Percentiles rank a stretch among this genome's conserved stretches.
Conservation (phyloP, 1,140 invertebrate species). For the Triops cancriformis region DNA sequence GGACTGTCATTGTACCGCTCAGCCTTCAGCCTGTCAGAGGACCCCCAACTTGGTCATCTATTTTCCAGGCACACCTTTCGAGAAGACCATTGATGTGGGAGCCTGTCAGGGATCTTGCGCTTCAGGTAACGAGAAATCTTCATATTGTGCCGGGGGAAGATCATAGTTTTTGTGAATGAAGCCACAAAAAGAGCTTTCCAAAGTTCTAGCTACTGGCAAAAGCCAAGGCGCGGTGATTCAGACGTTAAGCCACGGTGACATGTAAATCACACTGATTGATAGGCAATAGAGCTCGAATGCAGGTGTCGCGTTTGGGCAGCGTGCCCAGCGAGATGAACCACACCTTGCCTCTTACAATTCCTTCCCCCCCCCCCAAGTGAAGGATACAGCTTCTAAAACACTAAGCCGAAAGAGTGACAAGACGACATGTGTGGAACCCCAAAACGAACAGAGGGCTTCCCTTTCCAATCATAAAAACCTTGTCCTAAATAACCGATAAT, state of each 20-base stretch:
- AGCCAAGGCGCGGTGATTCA: neutral
- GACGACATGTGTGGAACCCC: too few relatives aligned
- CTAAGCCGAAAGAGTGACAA: neutral
- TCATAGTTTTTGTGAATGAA: neutral
- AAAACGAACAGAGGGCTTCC: too few relatives aligned
- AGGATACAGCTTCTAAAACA: neutral
- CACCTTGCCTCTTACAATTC: neutral
- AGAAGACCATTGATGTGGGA: slow-evolving; percentile 43
- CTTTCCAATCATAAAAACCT: too few relatives aligned
- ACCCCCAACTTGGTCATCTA: slow-evolving; percentile 40
- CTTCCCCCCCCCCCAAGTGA: neutral
- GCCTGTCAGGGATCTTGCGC: slow-evolving; percentile 42
- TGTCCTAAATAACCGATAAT: too few relatives aligned
- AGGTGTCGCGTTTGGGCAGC: neutral
- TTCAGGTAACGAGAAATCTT: slow-evolving; percentile 33
- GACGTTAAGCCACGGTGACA: neutral
- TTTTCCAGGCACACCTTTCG: slow-evolving; percentile 44
- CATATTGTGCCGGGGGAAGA: neutral
- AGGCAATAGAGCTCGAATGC: neutral
- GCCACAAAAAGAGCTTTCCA: neutral
- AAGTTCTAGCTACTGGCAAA: slow-evolving; percentile 13
- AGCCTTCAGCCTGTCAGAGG: slow-evolving; percentile 36
- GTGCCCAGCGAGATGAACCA: neutral
- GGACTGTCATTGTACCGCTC: slow-evolving; percentile 41
- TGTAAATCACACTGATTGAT: slow-evolving; percentile 10